These are phyloP conservation scores for Apteryx mantelli DNA, from an alignment of 2,113 vertebrate genomes.

Conservation along the genomic window DNA sequence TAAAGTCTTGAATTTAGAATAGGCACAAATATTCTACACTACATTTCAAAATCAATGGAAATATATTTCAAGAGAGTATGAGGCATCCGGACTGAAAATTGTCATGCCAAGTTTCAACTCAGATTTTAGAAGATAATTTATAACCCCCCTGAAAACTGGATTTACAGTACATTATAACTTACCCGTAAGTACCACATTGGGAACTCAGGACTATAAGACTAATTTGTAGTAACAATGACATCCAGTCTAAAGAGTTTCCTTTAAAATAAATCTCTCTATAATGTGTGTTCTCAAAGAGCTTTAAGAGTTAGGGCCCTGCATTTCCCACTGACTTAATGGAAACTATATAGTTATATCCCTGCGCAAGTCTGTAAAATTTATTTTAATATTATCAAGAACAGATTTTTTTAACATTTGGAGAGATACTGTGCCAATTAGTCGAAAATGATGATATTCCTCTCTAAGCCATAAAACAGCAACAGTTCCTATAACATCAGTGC, in stretches of 20 bases:
- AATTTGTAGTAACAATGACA: constrained; percentile 24
- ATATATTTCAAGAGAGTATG: background rate
- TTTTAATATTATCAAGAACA: background rate
- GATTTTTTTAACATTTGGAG: background rate
- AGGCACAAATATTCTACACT: background rate
- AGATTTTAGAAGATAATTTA: constrained; percentile 5
- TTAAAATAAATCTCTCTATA: background rate
- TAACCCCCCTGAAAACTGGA: background rate
- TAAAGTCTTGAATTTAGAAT: background rate
- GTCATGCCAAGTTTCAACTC: background rate
- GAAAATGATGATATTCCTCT: background rate
- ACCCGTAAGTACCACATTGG: background rate
- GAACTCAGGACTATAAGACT: constrained; percentile 11
- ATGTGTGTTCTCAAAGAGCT: background rate
- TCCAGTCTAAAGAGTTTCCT: background rate
- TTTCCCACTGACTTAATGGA: constrained; percentile 18
- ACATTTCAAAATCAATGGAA: background rate
- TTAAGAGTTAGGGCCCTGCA: background rate
- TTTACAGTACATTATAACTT: background rate
- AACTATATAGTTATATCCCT: constrained; percentile 5
- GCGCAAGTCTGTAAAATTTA: background rate
- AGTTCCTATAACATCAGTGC: background rate
- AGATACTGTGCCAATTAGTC: background rate
- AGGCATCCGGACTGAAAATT: background rate
- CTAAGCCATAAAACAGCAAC: background rate